Evolutionary conservation across 2,797 vertebrate genomes (phyloP), one percentile per base, ranked within the genome.

Genomic region (Momotus momota): DNA sequence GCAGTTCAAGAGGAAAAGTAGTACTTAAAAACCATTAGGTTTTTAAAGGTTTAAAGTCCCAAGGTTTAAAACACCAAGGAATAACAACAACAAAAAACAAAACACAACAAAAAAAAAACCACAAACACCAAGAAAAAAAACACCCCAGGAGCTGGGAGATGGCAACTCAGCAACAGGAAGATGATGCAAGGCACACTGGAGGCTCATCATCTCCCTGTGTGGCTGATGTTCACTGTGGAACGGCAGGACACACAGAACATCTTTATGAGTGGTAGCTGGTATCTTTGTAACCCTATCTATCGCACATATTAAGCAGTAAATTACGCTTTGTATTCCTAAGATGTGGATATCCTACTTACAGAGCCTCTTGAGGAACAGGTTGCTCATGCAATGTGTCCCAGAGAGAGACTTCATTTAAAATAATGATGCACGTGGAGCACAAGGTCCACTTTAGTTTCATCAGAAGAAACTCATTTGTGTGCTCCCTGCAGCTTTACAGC

Each of bases 141-240:
- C 26, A 52, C 49, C 33, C 49, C 15, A 35, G 20, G 35, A 86
- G 41, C 14, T 9, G 8, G 33, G 16, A 89, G 26, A 64, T 18
- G 5, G n/a, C 13, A 69, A 65, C 40, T 75, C 20, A 17, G 18
- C 26, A 73, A 48, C 19, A 45, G 0, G 1, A 81, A 55, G 31
- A 72, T 46, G 31, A 77, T 20, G 43, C 46, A 77, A 74, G 51
- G n/a, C 35, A 65, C 11, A 17, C 13, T 0, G 1, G 21, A 92
- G n/a, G 16, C 41, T 69, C 19, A 58, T 31, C 0, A 0, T 41
- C 81, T 75, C 46, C 41, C 29, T 2, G 1, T 0, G 2, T 33
- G 43, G 41, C 9, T 66, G 49, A 40, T 8, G 18, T 16, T 33
- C 12, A 5, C 43, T 41, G 49, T 17, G 14, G 38, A 72, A 75